Conservation (phyloP, 2,113 vertebrate species). For the Takifugu flavidus region DNA sequence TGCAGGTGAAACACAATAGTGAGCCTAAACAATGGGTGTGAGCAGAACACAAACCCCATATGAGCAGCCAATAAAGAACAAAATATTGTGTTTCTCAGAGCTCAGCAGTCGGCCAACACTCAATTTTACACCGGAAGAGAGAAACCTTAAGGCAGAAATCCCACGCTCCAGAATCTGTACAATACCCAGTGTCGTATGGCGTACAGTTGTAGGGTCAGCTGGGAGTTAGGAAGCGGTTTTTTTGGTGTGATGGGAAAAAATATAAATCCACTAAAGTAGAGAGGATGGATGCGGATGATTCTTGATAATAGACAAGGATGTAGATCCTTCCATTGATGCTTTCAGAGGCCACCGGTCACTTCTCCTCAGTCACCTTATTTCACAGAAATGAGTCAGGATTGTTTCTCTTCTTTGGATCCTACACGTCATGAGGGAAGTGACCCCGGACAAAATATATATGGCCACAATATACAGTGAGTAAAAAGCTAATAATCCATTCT, state of each 20-base stretch:
- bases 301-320: too few species aligned
- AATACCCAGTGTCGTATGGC: slow-evolving; percentile 57
- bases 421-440: too few species aligned
- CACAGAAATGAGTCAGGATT: too few species aligned
- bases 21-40: slow-evolving; percentile 69
- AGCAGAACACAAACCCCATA: slow-evolving; percentile 69
- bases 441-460: too few species aligned
- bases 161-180: slow-evolving; percentile 55
- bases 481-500: too few species aligned
- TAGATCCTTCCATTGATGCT: too few species aligned
- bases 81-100: slow-evolving; percentile 66
- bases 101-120: slow-evolving; percentile 43
- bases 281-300: too few species aligned
- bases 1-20: slow-evolving; percentile 63
- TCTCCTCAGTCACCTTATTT: too few species aligned
- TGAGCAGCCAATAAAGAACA: slow-evolving; percentile 63
- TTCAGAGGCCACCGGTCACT: too few species aligned
- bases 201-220: slow-evolving; percentile 28
- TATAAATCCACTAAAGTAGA: too few species aligned
- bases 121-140: slow-evolving; percentile 50
- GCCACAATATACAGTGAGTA: too few species aligned
- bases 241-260: slow-evolving; percentile 33
- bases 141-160: slow-evolving; percentile 44
- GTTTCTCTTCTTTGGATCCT: too few species aligned
- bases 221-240: slow-evolving; percentile 37